Percentiles rank a stretch among this genome's conserved stretches.
Evolutionary conservation across 2,113 vertebrate genomes (phyloP).

Genomic region (Ameiurus melas): DNA sequence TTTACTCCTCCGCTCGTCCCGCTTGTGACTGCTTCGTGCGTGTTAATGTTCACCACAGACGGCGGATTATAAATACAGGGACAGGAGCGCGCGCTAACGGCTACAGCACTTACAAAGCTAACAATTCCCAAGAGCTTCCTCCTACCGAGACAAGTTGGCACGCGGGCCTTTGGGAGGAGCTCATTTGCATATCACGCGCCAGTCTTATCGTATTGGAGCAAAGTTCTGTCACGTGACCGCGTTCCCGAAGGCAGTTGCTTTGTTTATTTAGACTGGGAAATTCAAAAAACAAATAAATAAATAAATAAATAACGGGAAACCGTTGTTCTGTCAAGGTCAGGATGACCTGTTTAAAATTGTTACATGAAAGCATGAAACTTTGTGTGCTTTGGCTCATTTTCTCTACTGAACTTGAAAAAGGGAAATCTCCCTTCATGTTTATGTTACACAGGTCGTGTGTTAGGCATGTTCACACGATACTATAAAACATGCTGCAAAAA

Average conservation of each 20-base stretch:
- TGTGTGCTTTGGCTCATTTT: not conserved
- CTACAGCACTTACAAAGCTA: too few species aligned
- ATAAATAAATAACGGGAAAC: too few species aligned
- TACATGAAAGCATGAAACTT: not conserved
- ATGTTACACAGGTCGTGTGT: not conserved
- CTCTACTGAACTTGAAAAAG: not conserved
- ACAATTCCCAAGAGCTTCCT: not conserved
- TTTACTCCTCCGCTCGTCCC: too few species aligned
- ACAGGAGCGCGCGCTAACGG: not conserved
- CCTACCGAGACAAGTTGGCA: not conserved
- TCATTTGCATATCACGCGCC: conserved; percentile 47
- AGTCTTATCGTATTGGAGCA: conserved; percentile 59
- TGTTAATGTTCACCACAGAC: not conserved
- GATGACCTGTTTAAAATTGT: not conserved
- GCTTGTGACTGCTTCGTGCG: not conserved
- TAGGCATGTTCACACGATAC: not conserved
- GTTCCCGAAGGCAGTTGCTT: not conserved
- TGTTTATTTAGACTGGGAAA: not conserved
- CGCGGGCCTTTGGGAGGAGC: conserved; percentile 46
- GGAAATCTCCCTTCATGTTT: not conserved
- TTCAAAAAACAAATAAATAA: not conserved
- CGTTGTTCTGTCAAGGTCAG: not conserved
- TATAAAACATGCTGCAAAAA: not conserved
- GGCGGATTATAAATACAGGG: not conserved
- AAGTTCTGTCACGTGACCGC: conserved; percentile 65